Evolutionary conservation across 2,113 vertebrate species (phyloP).

Genomic region (Menura novaehollandiae): DNA sequence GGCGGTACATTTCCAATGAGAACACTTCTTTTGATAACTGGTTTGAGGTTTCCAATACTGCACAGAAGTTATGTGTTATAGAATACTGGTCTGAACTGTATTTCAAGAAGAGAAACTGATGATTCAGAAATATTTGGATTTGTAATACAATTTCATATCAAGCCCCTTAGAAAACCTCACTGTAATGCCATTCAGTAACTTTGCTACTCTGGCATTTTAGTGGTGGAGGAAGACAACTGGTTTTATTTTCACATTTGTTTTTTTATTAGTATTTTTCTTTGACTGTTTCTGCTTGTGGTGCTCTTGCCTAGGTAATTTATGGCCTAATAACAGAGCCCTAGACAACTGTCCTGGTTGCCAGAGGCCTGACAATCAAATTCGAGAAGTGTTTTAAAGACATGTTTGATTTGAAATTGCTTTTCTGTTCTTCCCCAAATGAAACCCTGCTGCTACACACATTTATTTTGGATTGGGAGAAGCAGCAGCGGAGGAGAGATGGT

Average conservation of each 20-base stretch:
- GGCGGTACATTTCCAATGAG: neutral
- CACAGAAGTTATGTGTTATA: neutral
- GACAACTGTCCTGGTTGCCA: neutral
- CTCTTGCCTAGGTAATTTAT: neutral
- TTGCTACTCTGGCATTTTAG: neutral
- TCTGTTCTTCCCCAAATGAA: conserved; percentile 11
- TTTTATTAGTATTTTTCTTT: neutral
- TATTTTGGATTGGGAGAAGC: neutral
- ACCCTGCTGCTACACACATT: neutral
- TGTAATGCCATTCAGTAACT: neutral
- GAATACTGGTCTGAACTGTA: neutral
- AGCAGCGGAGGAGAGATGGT: neutral
- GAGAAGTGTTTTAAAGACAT: neutral
- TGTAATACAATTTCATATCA: neutral
- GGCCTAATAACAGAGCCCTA: neutral
- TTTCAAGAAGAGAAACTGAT: neutral
- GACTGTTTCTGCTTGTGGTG: neutral
- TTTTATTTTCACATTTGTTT: neutral
- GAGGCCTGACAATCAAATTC: neutral
- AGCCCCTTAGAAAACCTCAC: neutral
- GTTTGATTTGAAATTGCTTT: conserved; percentile 25
- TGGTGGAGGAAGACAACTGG: neutral
- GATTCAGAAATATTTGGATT: neutral
- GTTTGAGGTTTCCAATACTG: neutral
- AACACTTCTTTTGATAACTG: neutral